Evolutionary conservation across 2,888 invertebrate genomes (phyloP).

Genomic region (Agriopis leucophaearia): DNA sequence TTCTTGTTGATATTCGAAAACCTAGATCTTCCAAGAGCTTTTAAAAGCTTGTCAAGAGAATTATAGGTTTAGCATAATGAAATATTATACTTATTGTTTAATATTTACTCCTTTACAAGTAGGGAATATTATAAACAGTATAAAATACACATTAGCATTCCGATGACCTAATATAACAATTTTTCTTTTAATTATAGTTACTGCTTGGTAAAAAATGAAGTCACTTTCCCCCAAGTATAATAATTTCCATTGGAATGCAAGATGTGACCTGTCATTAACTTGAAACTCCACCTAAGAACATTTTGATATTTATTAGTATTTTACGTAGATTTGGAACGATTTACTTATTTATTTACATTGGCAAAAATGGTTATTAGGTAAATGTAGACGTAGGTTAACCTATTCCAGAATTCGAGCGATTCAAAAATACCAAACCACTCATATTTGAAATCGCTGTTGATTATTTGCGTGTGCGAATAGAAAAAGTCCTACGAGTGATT

Average conservation of each 20-base stretch:
- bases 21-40: slow-evolving; percentile 3
- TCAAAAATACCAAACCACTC: no score
- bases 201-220: background rate
- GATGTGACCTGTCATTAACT: no score
- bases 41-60: slow-evolving; percentile 11
- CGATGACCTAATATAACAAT: background rate
- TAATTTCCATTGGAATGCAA: background rate
- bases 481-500: no score
- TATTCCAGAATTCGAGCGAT: no score
- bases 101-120: background rate
- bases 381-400: no score
- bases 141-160: slow-evolving; percentile 1
- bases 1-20: slow-evolving; percentile 13
- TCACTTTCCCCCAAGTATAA: background rate
- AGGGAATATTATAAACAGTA: background rate
- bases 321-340: no score
- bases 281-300: no score
- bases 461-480: no score
- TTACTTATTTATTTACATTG: no score
- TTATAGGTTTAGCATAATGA: background rate
- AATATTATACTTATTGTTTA: background rate
- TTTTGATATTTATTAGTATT: no score
- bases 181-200: background rate
- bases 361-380: no score
- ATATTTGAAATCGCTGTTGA: no score